Evolutionary conservation across 2,888 invertebrate genomes (phyloP), one percentile per base, ranked within the genome.

Genomic region (Petrolisthes manimaculis): DNA sequence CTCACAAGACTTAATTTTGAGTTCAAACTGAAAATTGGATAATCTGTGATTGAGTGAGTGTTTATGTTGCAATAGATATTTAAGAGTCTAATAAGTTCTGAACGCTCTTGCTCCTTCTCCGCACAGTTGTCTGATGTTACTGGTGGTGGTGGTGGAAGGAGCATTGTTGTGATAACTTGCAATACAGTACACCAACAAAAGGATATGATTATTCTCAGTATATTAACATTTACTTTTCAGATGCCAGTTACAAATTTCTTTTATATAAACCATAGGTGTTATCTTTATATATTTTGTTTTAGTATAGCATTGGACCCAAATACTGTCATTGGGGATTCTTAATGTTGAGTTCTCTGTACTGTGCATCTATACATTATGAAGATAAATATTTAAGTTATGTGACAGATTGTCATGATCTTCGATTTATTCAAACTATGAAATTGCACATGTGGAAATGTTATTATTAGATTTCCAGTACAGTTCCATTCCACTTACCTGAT

Each of bases 111-210:
- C 81, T 77, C 56, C 81, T 74, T 61, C 51, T 81, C 74, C 51
- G 75, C 55, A 54, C 61, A 80, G 18, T 56, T 37, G 51, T 67
- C 77, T 75, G 61, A 79, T 51, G 85, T 37, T 37, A 37, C 0
- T 37, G 21, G 71, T 71, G 71, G 6, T 71, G 71, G 71, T 71
- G 12, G 71, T n/a, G 21, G 71, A 21, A 21, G 71, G 21, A 75
- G 86, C 81, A 75, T 53, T 86, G 82, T 86, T 86, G 86, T 86
- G 86, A 86, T 86, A 86, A 86, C 81, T 82, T 82, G 86, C 86
- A 86, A 86, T 86, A 86, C 75, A 77, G 83, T 83, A 83, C 71
- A 83, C 71, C 71, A 71, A 71, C 71, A 71, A 71, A 71, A 71
- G 18, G 6, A n/a, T 71, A n/a, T 12, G 21, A 6, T 18, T 6